These are phyloP conservation scores for Ibycter americanus DNA, from an alignment of 2,797 vertebrate species.

Conservation along the genomic window DNA sequence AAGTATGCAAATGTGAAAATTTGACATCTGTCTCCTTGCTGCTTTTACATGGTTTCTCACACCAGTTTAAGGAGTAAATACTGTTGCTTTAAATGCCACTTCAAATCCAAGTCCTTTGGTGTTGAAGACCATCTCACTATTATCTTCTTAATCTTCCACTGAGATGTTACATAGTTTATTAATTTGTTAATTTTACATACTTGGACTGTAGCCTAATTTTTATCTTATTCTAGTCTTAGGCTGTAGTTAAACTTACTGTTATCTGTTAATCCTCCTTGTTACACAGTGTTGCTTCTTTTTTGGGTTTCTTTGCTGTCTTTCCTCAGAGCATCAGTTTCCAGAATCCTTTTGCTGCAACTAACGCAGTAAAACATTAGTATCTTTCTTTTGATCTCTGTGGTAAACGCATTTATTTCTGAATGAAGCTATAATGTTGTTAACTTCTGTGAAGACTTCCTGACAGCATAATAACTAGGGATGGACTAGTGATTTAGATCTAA, in stretches of 20 bases:
- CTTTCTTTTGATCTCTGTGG: background rate
- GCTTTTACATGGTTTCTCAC: background rate
- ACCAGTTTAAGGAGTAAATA: slow-evolving; percentile 21
- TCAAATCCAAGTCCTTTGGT: background rate
- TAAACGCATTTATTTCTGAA: slow-evolving; percentile 13
- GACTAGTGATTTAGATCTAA: background rate
- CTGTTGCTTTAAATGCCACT: background rate
- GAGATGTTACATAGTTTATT: background rate
- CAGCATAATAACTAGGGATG: background rate
- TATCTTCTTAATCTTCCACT: background rate
- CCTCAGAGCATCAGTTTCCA: background rate
- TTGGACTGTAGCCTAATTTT: background rate
- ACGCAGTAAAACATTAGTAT: background rate
- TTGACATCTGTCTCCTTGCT: slow-evolving; percentile 17
- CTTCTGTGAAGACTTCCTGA: background rate
- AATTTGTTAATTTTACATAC: background rate
- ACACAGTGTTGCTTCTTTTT: background rate
- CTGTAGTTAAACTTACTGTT: background rate
- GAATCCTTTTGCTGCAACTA: background rate
- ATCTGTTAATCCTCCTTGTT: background rate
- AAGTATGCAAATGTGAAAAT: slow-evolving; percentile 41
- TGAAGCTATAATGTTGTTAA: background rate
- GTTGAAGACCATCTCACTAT: background rate
- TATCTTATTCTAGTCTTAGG: background rate
- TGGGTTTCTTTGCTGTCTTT: background rate